Percentiles rank a stretch among this genome's conserved stretches.
phyloP scores from a whole-genome alignment of 2,888 invertebrate genomes.

The Amitus sp. region DNA sequence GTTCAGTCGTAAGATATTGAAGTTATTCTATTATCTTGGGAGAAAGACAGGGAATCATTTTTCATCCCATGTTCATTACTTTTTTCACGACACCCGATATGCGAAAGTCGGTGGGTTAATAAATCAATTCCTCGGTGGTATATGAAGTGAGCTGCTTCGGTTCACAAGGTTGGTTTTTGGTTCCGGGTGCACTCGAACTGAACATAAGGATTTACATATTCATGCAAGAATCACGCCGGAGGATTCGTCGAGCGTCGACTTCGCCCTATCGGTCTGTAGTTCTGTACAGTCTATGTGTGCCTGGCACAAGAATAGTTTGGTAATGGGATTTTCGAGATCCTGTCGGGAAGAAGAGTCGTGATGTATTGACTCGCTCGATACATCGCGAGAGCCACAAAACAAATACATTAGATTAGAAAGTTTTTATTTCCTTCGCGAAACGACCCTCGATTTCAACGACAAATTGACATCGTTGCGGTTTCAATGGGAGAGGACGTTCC shows the following conservation, averaged over 20 bases:
- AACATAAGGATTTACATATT: conserved; percentile 66
- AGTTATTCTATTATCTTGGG: neutral
- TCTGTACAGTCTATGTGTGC: conserved; percentile 41
- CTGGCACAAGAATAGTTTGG: conserved; percentile 55
- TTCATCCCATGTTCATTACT: neutral
- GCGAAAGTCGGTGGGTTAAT: conserved; percentile 50
- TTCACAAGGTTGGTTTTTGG: conserved; percentile 59
- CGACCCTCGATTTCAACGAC: conserved; percentile 32
- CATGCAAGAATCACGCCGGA: conserved; percentile 60
- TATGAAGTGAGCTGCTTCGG: conserved; percentile 43
- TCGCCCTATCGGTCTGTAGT: conserved; percentile 46
- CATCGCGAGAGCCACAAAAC: conserved; percentile 38
- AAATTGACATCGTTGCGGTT: conserved; percentile 39
- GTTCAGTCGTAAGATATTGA: neutral
- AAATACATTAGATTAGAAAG: conserved; percentile 44
- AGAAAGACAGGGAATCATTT: conserved; percentile 3
- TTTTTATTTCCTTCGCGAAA: conserved; percentile 38
- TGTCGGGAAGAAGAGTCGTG: conserved; percentile 36
- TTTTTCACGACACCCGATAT: conserved; percentile 25
- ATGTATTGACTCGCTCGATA: conserved; percentile 45
- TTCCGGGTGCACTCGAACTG: conserved; percentile 64
- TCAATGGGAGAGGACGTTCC: conserved; percentile 13
- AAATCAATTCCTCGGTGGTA: conserved; percentile 59
- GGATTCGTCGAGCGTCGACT: conserved; percentile 51
- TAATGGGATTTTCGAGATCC: conserved; percentile 61